Percentiles rank a stretch among this genome's conserved stretches.
phyloP scores from a whole-genome alignment of 2,113 vertebrate genomes.

The Rhinolophus sinicus region DNA sequence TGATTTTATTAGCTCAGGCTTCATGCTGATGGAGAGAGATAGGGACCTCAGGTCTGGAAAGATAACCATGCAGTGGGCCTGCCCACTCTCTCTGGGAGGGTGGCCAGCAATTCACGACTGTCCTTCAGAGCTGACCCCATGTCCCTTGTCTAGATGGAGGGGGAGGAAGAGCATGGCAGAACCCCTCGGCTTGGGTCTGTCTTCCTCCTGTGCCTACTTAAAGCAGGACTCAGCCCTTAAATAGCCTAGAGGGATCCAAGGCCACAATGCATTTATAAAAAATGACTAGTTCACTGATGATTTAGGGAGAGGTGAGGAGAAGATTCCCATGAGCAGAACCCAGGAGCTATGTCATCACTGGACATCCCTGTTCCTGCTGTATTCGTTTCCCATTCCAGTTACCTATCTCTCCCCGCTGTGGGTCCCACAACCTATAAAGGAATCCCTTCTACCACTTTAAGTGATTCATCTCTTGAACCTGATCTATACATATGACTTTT shows the following conservation, averaged over 20 bases:
- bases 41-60: background rate
- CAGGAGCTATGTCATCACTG: background rate
- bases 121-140: background rate
- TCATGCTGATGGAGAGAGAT: background rate
- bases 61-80: constrained; percentile 78
- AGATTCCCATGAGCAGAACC: background rate
- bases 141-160: background rate
- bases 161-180: background rate
- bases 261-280: background rate
- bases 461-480: background rate
- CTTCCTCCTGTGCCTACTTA: background rate
- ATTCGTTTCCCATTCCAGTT: background rate
- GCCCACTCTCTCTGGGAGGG: constrained; percentile 87
- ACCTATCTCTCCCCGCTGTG: background rate
- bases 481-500: background rate
- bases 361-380: background rate
- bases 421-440: background rate
- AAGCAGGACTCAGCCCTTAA: background rate
- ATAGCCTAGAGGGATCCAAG: background rate
- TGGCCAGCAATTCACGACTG: background rate
- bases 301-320: background rate
- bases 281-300: background rate
- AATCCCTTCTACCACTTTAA: background rate
- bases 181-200: background rate
- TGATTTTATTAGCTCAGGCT: constrained; percentile 24